Conservation (phyloP, 2,797 vertebrate genomes). For the Pogoniulus pusillus region DNA sequence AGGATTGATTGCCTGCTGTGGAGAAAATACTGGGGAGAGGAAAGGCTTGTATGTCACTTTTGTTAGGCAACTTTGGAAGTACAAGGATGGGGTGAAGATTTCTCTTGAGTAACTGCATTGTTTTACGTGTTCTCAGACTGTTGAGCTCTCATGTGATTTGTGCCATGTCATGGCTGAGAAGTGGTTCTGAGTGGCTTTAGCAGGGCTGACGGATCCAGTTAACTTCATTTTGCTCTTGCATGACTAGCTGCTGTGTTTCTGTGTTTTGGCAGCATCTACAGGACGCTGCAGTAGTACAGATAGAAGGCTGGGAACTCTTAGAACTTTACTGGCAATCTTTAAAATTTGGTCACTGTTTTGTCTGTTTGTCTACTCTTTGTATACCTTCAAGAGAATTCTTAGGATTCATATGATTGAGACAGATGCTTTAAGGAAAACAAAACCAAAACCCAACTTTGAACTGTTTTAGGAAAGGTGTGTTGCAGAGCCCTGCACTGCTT, state of each 20-base stretch:
- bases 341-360: not conserved
- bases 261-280: not conserved
- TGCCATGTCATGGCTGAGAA: not conserved
- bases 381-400: not conserved
- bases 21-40: not conserved
- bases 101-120: not conserved
- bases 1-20: not conserved
- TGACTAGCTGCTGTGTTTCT: not conserved
- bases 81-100: not conserved
- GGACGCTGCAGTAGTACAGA: not conserved
- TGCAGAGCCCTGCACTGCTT: not conserved
- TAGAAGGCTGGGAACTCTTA: rapidly evolving
- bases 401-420: not conserved
- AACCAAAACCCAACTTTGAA: not conserved
- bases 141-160: not conserved
- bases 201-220: not conserved
- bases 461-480: not conserved
- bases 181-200: not conserved
- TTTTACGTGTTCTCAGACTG: not conserved
- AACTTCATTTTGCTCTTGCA: not conserved
- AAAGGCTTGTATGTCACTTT: not conserved
- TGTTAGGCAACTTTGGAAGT: not conserved
- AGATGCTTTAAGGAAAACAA: not conserved
- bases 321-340: not conserved
- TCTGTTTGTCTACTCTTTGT: not conserved